Evolutionary conservation across 2,888 invertebrate genomes (phyloP), one percentile per base, ranked within the genome.

Genomic region (Eulithis prunata): DNA sequence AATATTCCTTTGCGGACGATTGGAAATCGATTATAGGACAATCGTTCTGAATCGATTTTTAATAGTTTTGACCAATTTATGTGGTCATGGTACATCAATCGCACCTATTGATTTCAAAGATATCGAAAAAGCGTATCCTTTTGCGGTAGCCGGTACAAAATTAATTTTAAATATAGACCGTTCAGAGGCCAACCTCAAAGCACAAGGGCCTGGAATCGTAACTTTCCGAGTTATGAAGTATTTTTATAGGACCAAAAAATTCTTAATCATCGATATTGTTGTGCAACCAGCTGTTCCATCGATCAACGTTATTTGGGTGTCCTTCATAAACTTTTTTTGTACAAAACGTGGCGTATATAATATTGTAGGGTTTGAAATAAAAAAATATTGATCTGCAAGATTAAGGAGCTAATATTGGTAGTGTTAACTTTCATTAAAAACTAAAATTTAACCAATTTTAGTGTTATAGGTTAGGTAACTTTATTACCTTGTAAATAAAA

Each of bases 271-370:
- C 77, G 80, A 80, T 76, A 77, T 83, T 72, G 86, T 90, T 90
- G 88, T 89, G 85, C 86, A 87, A 86, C 85, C 86, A 84, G 80
- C 85, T 86, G 86, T 79, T 75, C 81, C 78, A 86, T 88, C 87
- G 81, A 87, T 89, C 89, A 89, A 61, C 64, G 64, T 71, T 70
- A 59, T 64, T 70, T 67, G 54, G 59, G 62, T 66, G 64, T 66
- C 64, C 71, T 73, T 69, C 62, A 68, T 68, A 69, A 66, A 36
- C 32, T 54, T 62, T 66, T 52, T 58, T 64, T 64, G 8, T 58
- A 52, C 51, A 47, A 59, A 59, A 56, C 46, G 36, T 58, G 13
- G 13, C 32, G 49, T 45, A 47, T 5, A n/a, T n/a, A n/a, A n/a
- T n/a, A 28, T 11, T 12, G 11, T 32, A n/a, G 52, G n/a, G 49